Evolutionary conservation across 2,888 invertebrate species (phyloP).

Genomic region (Minunthozetes semirufus): DNA sequence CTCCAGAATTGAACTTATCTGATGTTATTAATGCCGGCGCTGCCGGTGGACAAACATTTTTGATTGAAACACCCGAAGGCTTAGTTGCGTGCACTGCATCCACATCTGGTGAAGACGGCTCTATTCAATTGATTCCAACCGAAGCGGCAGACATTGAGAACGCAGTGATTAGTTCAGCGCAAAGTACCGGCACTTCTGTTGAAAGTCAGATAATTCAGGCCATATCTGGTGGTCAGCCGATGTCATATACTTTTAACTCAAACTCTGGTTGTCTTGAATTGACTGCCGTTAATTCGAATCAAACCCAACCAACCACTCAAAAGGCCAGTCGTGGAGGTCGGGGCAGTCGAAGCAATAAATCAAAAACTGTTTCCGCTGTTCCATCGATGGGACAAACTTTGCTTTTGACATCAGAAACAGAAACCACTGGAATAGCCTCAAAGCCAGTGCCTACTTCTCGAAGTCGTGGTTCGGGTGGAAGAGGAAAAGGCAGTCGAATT

Average conservation of each 20-base stretch:
- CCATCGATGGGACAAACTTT: conserved; percentile 21
- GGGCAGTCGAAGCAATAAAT: neutral
- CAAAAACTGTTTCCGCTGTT: neutral
- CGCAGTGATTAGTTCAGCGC: conserved; percentile 1
- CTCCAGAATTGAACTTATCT: conserved; percentile 30
- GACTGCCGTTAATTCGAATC: conserved; percentile 17
- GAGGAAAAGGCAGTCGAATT: neutral
- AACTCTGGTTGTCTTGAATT: conserved; percentile 27
- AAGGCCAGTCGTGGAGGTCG: neutral
- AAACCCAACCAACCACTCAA: neutral
- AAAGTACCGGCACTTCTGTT: neutral
- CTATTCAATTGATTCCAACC: conserved; percentile 22
- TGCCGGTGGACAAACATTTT: conserved; percentile 31
- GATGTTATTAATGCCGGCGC: conserved; percentile 30
- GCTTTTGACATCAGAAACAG: neutral
- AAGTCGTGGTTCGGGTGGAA: neutral
- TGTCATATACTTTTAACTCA: conserved; percentile 31
- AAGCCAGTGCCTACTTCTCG: conserved; percentile 5
- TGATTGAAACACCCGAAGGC: conserved; percentile 34
- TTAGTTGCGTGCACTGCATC: conserved; percentile 32
- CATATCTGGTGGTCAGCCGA: conserved; percentile 5
- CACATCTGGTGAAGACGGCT: conserved; percentile 29
- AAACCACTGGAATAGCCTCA: neutral
- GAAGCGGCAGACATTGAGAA: conserved; percentile 19
- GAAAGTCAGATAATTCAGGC: conserved; percentile 22